phyloP scores from a whole-genome alignment of 1,140 invertebrate genomes.

The Macrotrachela quadricornifera region DNA sequence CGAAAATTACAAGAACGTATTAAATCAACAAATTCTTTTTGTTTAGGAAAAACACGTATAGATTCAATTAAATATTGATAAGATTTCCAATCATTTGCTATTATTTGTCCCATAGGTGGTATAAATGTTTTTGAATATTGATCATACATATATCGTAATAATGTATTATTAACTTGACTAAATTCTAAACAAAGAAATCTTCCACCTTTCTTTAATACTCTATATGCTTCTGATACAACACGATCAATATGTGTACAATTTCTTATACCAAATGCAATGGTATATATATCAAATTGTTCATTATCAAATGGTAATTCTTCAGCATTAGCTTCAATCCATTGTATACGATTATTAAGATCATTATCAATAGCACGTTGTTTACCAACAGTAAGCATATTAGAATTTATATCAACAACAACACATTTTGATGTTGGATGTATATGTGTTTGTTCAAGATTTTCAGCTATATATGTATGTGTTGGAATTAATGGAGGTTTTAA shows the following conservation, averaged over 20 bases:
- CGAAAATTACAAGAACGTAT: constrained; percentile 66
- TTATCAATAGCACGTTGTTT: constrained; percentile 43
- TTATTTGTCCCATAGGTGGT: constrained; percentile 73
- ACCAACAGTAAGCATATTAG: constrained; percentile 79
- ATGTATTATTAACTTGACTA: constrained; percentile 55
- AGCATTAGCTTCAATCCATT: constrained; percentile 70
- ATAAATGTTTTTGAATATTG: constrained; percentile 92
- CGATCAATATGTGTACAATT: constrained; percentile 83
- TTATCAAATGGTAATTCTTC: constrained; percentile 53
- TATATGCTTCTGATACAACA: constrained; percentile 69
- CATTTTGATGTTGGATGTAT: no score
- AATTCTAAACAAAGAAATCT: constrained; percentile 90
- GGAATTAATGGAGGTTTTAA: no score
- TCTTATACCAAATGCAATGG: constrained; percentile 88
- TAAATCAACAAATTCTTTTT: constrained; percentile 67
- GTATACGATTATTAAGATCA: constrained; percentile 33
- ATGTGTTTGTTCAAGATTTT: no score
- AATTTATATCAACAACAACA: constrained; percentile 72
- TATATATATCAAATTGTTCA: constrained; percentile 73
- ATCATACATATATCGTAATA: constrained; percentile 58
- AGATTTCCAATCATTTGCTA: constrained; percentile 81
- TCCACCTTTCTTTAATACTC: constrained; percentile 76
- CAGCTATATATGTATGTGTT: no score
- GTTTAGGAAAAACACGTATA: constrained; percentile 82
- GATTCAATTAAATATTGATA: constrained; percentile 97